Evolutionary conservation across 2,888 invertebrate genomes (phyloP), one percentile per base, ranked within the genome.

Genomic region (Dinocampus coccinellae): DNA sequence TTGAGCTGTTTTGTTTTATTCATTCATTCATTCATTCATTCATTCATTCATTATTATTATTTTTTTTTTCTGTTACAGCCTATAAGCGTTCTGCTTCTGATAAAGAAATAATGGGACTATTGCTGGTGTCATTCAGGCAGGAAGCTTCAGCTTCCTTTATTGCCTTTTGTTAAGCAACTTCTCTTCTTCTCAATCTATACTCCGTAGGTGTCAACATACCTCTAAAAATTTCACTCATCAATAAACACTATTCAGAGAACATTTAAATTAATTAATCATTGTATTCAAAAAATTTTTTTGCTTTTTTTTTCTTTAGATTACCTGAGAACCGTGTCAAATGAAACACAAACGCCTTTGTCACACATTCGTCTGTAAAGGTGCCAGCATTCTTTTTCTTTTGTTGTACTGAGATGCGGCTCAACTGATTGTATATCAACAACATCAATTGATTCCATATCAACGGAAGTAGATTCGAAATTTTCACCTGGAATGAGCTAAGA

Each of bases 161-260:
- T 16, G 47, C 47, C 16, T 62, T 24, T 7, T 60, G 60, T 34
- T 73, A 76, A 66, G 74, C 68, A 33, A 79, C 72, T 79, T 86
- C 84, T 76, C 89, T 89, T 80, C 91, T 91, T 73, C 92, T 88
- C 79, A 92, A 88, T 76, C 93, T 89, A 81, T 93, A 92, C 83
- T 93, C 93, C 0, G 93, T 93, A 3, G 93, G 93, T 9, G 93
- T 93, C 75, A 93, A 84, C 91, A 93, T 91, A 42, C 93, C 93
- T 77, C 93, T 89, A 84, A 66, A 86, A 87, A 71, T 3, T 47
- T 7, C 9, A 26, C 13, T 47, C 34, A 52, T 57, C 6, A 66
- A 9, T 42, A 39, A 16, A 33, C 6, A 57, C 39, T 61, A 26
- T 47, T 13, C 42, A 22, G 4, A n/a, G 34, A 24, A 26, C 57